Conservation (phyloP, 2,888 invertebrate genomes). For the Ophion slaviceki region DNA sequence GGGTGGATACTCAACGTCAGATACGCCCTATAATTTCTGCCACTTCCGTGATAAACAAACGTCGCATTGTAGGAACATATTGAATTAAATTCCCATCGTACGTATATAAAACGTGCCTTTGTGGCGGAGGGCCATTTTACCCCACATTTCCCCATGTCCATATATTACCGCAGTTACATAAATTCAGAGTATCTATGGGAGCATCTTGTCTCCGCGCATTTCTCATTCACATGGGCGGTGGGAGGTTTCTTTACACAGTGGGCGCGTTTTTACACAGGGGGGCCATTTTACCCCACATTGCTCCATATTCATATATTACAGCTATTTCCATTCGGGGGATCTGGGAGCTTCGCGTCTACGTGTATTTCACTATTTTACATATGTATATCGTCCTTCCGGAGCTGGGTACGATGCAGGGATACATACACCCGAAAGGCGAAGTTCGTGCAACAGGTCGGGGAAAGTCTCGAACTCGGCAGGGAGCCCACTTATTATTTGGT, state of each 20-base stretch:
- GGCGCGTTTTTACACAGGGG: too few species aligned
- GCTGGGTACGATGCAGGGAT: background rate
- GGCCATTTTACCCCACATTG: background rate
- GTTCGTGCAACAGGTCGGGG: conserved; percentile 69
- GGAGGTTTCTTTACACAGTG: too few species aligned
- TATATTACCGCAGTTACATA: too few species aligned
- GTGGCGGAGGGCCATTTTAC: background rate
- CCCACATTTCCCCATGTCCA: background rate
- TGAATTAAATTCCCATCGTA: background rate
- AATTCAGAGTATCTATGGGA: too few species aligned
- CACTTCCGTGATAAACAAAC: background rate
- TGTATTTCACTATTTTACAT: background rate
- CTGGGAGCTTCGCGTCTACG: background rate
- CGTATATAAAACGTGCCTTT: background rate
- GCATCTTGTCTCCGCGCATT: too few species aligned
- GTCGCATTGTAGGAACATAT: background rate
- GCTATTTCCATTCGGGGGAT: background rate
- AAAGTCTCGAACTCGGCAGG: conserved; percentile 69
- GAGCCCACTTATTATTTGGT: conserved; percentile 52
- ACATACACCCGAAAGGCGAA: conserved; percentile 2
- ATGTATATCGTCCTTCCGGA: background rate
- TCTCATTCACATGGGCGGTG: too few species aligned
- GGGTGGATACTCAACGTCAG: too few species aligned
- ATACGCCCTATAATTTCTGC: too few species aligned
- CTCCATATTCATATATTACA: background rate